Evolutionary conservation across 2,113 vertebrate species (phyloP).

Genomic region (Nyctibius bracteatus): DNA sequence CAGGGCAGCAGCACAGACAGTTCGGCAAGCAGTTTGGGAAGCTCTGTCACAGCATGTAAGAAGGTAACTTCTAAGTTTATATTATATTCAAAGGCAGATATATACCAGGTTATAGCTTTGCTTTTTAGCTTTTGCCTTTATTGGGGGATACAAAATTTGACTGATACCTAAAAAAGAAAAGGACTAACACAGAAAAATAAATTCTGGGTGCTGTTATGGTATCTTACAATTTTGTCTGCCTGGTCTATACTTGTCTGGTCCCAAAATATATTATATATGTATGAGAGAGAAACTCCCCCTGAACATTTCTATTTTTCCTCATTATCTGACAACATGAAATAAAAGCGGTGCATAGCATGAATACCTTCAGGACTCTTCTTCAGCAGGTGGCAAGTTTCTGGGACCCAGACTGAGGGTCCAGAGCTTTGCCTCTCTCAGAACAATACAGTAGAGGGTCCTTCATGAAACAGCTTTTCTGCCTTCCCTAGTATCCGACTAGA

Average conservation of each 20-base stretch:
- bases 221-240: background rate
- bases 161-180: background rate
- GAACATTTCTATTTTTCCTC: background rate
- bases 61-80: constrained; percentile 80
- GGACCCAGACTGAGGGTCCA: background rate
- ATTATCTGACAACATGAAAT: background rate
- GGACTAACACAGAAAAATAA: background rate
- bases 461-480: background rate
- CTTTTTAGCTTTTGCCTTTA: background rate
- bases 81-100: background rate
- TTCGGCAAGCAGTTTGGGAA: constrained; percentile 75
- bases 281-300: background rate
- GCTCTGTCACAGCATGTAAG: constrained; percentile 89
- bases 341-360: background rate
- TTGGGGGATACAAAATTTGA: background rate
- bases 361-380: background rate
- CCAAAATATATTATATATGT: background rate
- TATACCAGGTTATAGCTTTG: background rate
- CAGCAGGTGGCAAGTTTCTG: background rate
- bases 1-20: constrained; percentile 66
- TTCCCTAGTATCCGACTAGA: background rate
- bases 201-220: background rate
- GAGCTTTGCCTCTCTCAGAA: background rate
- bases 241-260: background rate
- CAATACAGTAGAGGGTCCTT: background rate